phyloP scores from a whole-genome alignment of 2,888 invertebrate species.

The Schizaphis graminum region DNA sequence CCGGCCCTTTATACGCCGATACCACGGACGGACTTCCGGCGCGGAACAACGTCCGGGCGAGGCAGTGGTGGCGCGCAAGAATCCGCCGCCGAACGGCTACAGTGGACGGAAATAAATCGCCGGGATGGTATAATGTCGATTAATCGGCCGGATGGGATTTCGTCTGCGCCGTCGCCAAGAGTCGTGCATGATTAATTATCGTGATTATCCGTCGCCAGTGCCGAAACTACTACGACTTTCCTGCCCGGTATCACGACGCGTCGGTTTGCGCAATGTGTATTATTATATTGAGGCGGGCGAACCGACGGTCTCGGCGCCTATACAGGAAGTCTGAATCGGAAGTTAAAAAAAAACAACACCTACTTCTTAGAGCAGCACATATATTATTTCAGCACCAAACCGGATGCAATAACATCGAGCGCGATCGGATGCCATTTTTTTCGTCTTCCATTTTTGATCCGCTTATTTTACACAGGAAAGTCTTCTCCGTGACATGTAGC shows the following conservation, averaged over 20 bases:
- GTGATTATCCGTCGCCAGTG: background rate
- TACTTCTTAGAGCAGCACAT: background rate
- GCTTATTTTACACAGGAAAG: background rate
- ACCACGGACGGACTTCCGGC: background rate
- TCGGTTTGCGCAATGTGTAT: background rate
- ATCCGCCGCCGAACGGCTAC: background rate
- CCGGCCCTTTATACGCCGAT: background rate
- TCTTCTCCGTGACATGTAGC: background rate
- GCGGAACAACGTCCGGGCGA: constrained; percentile 5
- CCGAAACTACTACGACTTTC: background rate
- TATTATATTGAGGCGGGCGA: background rate
- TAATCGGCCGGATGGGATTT: constrained; percentile 48
- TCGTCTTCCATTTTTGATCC: background rate
- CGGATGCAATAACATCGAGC: background rate
- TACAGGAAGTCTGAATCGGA: background rate
- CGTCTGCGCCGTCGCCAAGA: background rate
- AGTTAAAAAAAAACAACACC: background rate
- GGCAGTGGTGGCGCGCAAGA: background rate
- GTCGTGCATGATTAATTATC: background rate
- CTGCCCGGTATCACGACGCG: background rate
- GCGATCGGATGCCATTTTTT: background rate
- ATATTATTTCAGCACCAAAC: background rate
- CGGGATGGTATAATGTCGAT: constrained; percentile 22
- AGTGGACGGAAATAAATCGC: constrained; percentile 53
- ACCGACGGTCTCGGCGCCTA: background rate